Evolutionary conservation across 2,888 invertebrate species (phyloP).

Genomic region (Leptinotarsa peninsularis): DNA sequence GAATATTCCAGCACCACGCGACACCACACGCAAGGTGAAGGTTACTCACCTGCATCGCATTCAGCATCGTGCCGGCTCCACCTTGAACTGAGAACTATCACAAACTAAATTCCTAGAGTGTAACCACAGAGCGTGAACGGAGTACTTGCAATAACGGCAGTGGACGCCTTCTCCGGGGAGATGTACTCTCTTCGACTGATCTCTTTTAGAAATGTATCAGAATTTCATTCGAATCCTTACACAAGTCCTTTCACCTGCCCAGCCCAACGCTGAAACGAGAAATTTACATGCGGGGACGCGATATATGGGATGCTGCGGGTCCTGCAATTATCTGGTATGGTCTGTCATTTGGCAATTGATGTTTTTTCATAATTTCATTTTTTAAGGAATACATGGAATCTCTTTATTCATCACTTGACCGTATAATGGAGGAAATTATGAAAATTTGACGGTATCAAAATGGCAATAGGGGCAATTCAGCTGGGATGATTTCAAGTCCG

Average conservation of each 20-base stretch:
- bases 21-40: slow-evolving; percentile 50
- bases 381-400: not conserved
- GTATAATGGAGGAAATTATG: too few species aligned
- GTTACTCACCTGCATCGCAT: slow-evolving; percentile 56
- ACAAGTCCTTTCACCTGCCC: slow-evolving; percentile 63
- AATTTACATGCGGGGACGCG: slow-evolving; percentile 49
- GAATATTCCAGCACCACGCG: slow-evolving; percentile 10
- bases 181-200: slow-evolving; percentile 58
- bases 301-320: slow-evolving; percentile 32
- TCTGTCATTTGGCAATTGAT: not conserved
- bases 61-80: slow-evolving; percentile 53
- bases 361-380: not conserved
- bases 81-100: slow-evolving; percentile 55
- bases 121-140: slow-evolving; percentile 19
- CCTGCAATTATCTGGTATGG: not conserved
- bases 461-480: too few species aligned
- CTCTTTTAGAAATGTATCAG: slow-evolving; percentile 64
- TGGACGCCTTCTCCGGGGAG: slow-evolving; percentile 39
- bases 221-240: slow-evolving; percentile 61
- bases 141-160: not conserved
- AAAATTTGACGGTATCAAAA: too few species aligned
- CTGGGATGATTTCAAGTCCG: too few species aligned
- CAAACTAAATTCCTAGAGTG: slow-evolving; percentile 47
- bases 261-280: slow-evolving; percentile 54
- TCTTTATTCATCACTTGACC: too few species aligned